Evolutionary conservation across 2,888 invertebrate species (phyloP), one percentile per base, ranked within the genome.

Genomic region (Archips crataeganus): DNA sequence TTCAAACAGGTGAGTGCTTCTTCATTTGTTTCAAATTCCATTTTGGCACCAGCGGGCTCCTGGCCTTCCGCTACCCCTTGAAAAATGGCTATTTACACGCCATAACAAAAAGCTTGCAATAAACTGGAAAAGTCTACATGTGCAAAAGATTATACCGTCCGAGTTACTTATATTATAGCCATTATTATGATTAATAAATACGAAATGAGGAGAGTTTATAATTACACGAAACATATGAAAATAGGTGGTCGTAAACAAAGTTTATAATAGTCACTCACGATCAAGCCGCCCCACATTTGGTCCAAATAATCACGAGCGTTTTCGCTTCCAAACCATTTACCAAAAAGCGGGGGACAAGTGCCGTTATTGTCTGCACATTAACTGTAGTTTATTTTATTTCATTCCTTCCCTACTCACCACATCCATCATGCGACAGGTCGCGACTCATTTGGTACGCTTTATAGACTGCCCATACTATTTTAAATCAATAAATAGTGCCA

Each of bases 281-380:
- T 1, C 39, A 45, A 32, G 57, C 51, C 67, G 85, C 87, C 88
- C 87, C 80, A 85, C 84, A 87, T 85, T 87, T 85, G 83, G 80
- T 67, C 61, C 75, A 71, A 71, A 75, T 77, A 80, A 83, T 86
- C 84, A 80, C 80, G 82, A 81, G 76, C 69, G 72, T 76, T 76
- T 77, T 77, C 59, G 81, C 84, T 88, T 82, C 86, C 91, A 87
- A 85, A 78, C 86, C 92, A 92, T 93, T 93, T 88, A 85, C 85
- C 88, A 84, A 80, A 78, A 77, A 78, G 82, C 82, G 79, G 81
- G 87, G 87, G 85, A 87, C 90, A 90, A 90, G 92, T 89, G 90
- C 83, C 81, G 81, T 81, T 82, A 89, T 90, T 88, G 90, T 90
- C 84, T 82, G 80, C 79, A 77, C 84, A 87, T 89, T 88, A 86